Base-by-base conservation (phyloP, 2,113 vertebrate genomes). In the Hirundichthys speculiger region DNA sequence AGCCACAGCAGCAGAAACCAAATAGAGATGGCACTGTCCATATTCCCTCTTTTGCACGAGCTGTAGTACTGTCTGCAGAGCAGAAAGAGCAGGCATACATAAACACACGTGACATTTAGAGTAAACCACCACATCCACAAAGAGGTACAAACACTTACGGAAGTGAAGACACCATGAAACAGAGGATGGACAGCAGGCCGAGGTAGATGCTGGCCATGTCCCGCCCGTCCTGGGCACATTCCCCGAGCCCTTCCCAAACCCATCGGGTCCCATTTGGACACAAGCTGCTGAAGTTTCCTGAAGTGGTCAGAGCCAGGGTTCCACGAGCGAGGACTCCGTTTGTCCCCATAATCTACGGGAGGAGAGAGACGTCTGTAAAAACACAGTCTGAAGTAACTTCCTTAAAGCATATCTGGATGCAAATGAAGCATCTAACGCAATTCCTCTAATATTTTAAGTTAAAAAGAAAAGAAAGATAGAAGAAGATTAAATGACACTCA, bases 1-100 rank as follows among this genome's bases (percentile, higher is more conserved):
- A 98, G 85, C 97, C 97, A 99, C 47, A 96, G 92, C 76, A 99
- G 78, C 48, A 99, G 88, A 82, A 99, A 99, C 92, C 96, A 98
- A 27, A 98, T 77, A 1, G 98, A 99, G 21, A 99, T 79, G 0
- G 96, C 97, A 11, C 81, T 90, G 90, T 98, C 95, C 96, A 99
- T 98, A 57, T 95, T 96, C 48, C 97, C 96, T 0, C 79, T 93
- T 75, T 86, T 94, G 69, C 94, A 98, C 3, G 97, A 97, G 42
- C 93, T 94, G 90, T 94, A 90, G 74, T 94, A 97, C 69, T 99
- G 97, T 50, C 98, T 99, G 89, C 8, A 58, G 18, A 0, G 38
- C 7, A 58, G 15, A 0, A 39, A 14, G 6, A 27, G 24, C 3
- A 68, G 2, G 64, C n/a, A n/a, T n/a, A n/a, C n/a, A 12, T 43